These are phyloP conservation scores for Etheostoma nigrum DNA, from an alignment of 2,797 vertebrate genomes.

Conservation along the genomic window DNA sequence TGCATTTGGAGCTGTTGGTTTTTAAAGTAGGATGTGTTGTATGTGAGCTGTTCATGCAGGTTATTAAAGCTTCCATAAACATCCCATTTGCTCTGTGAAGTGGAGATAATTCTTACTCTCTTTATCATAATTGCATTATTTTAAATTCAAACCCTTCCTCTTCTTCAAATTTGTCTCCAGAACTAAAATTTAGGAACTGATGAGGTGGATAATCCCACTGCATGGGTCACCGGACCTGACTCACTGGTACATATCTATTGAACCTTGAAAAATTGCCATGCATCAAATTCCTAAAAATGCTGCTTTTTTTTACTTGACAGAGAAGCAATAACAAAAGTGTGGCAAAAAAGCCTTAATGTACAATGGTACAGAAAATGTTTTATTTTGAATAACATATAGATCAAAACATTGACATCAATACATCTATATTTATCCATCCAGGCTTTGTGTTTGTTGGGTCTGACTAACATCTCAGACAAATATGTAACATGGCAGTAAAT, in stretches of 20 bases:
- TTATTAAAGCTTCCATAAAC: neutral
- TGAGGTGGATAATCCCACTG: conserved; percentile 42
- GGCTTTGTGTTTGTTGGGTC: conserved; percentile 52
- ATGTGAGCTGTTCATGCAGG: too few species aligned
- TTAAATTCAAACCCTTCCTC: too few species aligned
- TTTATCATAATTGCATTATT: neutral
- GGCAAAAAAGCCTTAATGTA: conserved; percentile 24
- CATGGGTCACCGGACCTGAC: conserved; percentile 37
- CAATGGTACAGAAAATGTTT: conserved; percentile 63
- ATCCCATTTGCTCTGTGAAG: neutral
- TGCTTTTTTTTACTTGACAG: neutral
- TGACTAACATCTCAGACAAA: conserved; percentile 53
- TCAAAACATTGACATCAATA: conserved; percentile 46
- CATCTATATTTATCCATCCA: conserved; percentile 51
- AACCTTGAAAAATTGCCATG: conserved; percentile 32
- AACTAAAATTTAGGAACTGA: conserved; percentile 17
- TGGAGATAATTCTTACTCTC: neutral
- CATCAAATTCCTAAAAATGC: conserved; percentile 5
- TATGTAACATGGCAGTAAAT: conserved; percentile 80
- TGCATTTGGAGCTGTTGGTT: too few species aligned
- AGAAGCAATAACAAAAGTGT: neutral
- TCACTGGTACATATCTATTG: conserved; percentile 33
- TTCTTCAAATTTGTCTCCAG: neutral
- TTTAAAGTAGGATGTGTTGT: neutral
- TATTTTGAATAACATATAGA: conserved; percentile 75